Conservation (phyloP, 2,888 invertebrate genomes). For the Oscheius sp. region DNA sequence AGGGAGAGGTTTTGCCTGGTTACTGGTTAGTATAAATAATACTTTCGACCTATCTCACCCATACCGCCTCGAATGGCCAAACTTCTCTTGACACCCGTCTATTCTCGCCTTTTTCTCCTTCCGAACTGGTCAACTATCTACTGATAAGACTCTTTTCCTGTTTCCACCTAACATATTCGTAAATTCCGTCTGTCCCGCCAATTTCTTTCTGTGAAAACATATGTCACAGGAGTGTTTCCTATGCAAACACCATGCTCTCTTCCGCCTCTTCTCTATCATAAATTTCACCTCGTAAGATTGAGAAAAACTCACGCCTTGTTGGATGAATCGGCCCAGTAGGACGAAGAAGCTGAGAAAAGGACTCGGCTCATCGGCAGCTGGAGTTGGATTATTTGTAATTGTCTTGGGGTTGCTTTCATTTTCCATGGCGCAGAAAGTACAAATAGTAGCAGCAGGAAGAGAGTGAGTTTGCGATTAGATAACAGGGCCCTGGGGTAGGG, state of each 20-base stretch:
- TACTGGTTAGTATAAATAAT: too few species aligned
- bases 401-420: neutral
- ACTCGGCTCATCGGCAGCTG: slow-evolving; percentile 13
- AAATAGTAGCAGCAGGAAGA: neutral
- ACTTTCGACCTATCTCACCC: too few species aligned
- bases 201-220: slow-evolving; percentile 8
- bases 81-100: too few species aligned
- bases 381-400: neutral
- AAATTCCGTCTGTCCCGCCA: neutral
- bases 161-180: too few species aligned
- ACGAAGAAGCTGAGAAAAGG: neutral
- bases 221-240: slow-evolving; percentile 14
- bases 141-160: too few species aligned
- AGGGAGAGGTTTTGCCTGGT: too few species aligned
- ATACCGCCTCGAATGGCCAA: too few species aligned
- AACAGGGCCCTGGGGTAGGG: neutral
- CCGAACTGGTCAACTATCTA: too few species aligned
- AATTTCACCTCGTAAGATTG: neutral
- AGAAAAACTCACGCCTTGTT: slow-evolving; percentile 21
- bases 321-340: slow-evolving; percentile 23
- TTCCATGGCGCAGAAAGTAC: neutral
- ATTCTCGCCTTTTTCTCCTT: too few species aligned
- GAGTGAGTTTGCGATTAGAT: neutral
- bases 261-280: neutral
- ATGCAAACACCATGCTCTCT: neutral